Conservation (phyloP, 2,797 vertebrate species). For the Cyprinodon diabolis region DNA sequence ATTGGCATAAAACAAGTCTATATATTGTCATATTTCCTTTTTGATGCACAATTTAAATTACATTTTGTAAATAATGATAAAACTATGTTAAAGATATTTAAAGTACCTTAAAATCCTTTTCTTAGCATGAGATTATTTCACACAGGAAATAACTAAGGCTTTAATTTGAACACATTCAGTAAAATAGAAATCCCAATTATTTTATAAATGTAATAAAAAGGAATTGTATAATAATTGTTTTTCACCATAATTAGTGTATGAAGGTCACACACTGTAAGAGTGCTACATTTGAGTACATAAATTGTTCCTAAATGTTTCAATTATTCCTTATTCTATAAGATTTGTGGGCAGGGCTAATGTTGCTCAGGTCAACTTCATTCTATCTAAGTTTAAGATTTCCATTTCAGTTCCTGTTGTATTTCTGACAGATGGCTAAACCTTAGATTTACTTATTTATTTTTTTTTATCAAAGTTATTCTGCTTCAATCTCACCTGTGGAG, state of each 20-base stretch:
- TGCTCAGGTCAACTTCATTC: not conserved
- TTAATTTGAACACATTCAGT: not conserved
- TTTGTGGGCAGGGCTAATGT: not conserved
- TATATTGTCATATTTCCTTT: not conserved
- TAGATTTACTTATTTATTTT: not conserved
- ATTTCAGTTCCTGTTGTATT: not conserved
- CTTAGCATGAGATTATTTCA: no score
- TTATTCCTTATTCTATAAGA: not conserved
- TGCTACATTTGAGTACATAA: not conserved
- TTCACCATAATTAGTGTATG: not conserved
- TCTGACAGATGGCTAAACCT: not conserved
- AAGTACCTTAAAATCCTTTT: no score
- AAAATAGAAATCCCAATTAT: no score
- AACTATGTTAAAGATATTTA: not conserved
- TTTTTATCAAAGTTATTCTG: not conserved
- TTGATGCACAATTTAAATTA: not conserved
- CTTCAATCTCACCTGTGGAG: constrained; percentile 88
- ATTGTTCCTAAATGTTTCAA: no score
- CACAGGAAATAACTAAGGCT: not conserved
- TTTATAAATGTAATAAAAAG: not conserved
- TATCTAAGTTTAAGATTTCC: not conserved
- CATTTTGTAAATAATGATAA: not conserved
- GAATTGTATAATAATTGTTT: not conserved
- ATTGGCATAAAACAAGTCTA: not conserved
- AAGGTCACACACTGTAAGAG: not conserved